phyloP scores from a whole-genome alignment of 2,113 vertebrate genomes.

The Cnemophilus loriae region DNA sequence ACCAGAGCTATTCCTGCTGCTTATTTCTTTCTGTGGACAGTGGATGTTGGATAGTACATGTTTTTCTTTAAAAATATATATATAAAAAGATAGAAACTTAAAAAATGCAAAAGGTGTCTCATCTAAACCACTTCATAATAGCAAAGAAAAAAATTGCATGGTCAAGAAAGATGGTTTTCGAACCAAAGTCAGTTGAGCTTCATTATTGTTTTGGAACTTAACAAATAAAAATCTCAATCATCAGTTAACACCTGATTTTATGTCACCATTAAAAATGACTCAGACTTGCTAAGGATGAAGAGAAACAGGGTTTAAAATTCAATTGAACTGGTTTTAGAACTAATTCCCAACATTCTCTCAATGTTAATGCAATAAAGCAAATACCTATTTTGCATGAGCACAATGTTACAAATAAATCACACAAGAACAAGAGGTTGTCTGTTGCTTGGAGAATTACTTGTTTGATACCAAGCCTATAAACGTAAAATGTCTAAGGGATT shows the following conservation, averaged over 20 bases:
- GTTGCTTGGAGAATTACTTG: slow-evolving; percentile 69
- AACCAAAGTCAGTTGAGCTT: slow-evolving; percentile 48
- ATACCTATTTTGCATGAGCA: slow-evolving; percentile 78
- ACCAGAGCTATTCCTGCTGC: slow-evolving; percentile 66
- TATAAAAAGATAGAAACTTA: slow-evolving; percentile 31
- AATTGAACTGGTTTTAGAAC: slow-evolving; percentile 32
- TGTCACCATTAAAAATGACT: slow-evolving; percentile 39
- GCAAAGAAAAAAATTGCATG: slow-evolving; percentile 69
- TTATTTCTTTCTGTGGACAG: slow-evolving; percentile 69
- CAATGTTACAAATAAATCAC: slow-evolving; percentile 72
- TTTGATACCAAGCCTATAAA: slow-evolving; percentile 63
- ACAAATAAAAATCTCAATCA: slow-evolving; percentile 22
- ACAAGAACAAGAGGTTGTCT: slow-evolving; percentile 62
- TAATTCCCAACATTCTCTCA: slow-evolving; percentile 54
- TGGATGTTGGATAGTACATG: slow-evolving; percentile 66
- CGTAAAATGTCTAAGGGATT: slow-evolving; percentile 54
- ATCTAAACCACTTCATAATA: slow-evolving; percentile 54
- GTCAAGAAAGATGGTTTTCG: slow-evolving; percentile 55
- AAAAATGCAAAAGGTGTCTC: slow-evolving; percentile 4
- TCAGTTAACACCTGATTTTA: slow-evolving; percentile 32
- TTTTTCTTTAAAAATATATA: slow-evolving; percentile 55
- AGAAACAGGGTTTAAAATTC: slow-evolving; percentile 60
- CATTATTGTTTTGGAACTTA: slow-evolving; percentile 47
- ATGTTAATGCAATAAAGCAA: slow-evolving; percentile 76
- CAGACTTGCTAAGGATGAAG: slow-evolving; percentile 41